A percentile compares a stretch with the other conserved stretches of the same genome.
Evolutionary conservation across 2,888 invertebrate species (phyloP).

Genomic region (Augiades crinisus): DNA sequence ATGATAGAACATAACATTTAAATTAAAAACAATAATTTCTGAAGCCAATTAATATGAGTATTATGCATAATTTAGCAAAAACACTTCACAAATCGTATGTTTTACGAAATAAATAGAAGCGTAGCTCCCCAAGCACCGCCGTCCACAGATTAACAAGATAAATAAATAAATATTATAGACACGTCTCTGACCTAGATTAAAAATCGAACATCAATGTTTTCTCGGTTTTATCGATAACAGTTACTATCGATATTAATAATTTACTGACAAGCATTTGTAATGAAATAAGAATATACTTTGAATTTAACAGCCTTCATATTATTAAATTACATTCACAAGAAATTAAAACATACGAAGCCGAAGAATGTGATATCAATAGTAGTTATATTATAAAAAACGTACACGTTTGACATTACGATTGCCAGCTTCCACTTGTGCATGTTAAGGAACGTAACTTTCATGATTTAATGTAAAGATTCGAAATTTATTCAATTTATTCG

Average conservation of each 20-base stretch:
- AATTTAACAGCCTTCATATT: too few relatives aligned
- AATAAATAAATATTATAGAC: constrained; percentile 10
- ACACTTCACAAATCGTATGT: constrained; percentile 53
- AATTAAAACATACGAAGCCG: too few relatives aligned
- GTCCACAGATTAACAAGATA: constrained; percentile 60
- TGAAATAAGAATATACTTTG: too few relatives aligned
- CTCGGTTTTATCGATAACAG: neutral
- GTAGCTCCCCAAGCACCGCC: constrained; percentile 74
- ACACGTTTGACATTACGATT: too few relatives aligned
- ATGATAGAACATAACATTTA: constrained; percentile 32
- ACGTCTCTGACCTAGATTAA: neutral
- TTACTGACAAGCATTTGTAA: too few relatives aligned
- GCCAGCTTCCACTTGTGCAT: too few relatives aligned
- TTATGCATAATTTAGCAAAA: constrained; percentile 38
- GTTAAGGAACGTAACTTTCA: too few relatives aligned
- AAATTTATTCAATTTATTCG: too few relatives aligned
- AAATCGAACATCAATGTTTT: neutral
- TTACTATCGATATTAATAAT: neutral
- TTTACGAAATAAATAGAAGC: constrained; percentile 56
- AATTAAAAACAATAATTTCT: constrained; percentile 26
- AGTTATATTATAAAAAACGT: too few relatives aligned
- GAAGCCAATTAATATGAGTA: neutral
- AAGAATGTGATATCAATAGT: too few relatives aligned
- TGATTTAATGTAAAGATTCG: too few relatives aligned
- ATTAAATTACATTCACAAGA: too few relatives aligned